A percentile compares a stretch with the other conserved stretches of the same genome.
Evolutionary conservation across 1,140 invertebrate species (phyloP).

Genomic region (Drosophila lacertosa): DNA sequence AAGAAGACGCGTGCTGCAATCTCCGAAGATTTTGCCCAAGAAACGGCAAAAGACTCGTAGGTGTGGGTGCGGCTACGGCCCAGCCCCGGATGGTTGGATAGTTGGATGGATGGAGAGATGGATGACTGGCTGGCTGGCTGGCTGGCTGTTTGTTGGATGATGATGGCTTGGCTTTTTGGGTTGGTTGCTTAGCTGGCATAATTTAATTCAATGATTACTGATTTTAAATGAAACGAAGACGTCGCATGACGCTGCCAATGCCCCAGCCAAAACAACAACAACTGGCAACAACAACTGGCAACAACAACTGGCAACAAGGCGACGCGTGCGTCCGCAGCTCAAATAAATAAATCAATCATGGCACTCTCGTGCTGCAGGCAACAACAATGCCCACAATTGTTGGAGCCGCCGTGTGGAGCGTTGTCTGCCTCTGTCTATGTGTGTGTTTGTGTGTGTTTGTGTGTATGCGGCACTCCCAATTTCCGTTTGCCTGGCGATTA

Average conservation of each 20-base stretch:
- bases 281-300: not conserved
- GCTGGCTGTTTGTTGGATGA: slow-evolving; percentile 8
- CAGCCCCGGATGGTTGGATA: slow-evolving; percentile 35
- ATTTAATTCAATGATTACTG: slow-evolving; percentile 82
- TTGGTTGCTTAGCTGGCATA: slow-evolving; percentile 57
- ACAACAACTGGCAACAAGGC: slow-evolving; percentile 34
- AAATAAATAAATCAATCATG: slow-evolving; percentile 82
- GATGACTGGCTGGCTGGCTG: slow-evolving; percentile 46
- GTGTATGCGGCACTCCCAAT: slow-evolving; percentile 69
- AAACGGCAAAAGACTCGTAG: slow-evolving; percentile 30
- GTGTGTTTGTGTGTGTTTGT: slow-evolving; percentile 26
- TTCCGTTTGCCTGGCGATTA: slow-evolving; percentile 76
- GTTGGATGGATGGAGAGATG: slow-evolving; percentile 14
- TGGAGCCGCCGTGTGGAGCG: slow-evolving; percentile 16
- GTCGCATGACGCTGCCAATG: slow-evolving; percentile 47
- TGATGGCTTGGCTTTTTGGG: slow-evolving; percentile 19
- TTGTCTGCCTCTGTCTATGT: slow-evolving; percentile 34
- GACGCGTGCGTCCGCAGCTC: slow-evolving; percentile 66
- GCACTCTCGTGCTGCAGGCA: slow-evolving; percentile 25
- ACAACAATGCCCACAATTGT: slow-evolving; percentile 12
- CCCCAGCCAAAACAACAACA: slow-evolving; percentile 21
- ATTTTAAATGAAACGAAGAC: slow-evolving; percentile 72
- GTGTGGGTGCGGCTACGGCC: slow-evolving; percentile 71
- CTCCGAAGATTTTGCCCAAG: slow-evolving; percentile 35
- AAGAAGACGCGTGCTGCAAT: slow-evolving; percentile 49